These are phyloP conservation scores for Calliphora vomitoria DNA, from an alignment of 2,888 invertebrate species.

Conservation along the genomic window DNA sequence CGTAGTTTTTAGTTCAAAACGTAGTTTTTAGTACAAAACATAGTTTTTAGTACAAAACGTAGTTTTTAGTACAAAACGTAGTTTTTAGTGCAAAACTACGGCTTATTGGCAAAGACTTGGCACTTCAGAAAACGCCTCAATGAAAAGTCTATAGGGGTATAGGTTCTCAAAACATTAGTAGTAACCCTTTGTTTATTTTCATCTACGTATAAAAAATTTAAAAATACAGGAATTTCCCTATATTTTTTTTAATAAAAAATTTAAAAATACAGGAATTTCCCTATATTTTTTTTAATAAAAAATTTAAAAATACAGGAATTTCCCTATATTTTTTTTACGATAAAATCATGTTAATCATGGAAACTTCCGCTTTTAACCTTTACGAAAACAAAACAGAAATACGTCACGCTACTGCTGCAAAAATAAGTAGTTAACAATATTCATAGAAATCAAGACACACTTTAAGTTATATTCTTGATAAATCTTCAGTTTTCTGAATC, in stretches of 20 bases:
- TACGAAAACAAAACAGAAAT: background rate
- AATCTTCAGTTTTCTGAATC: conserved; percentile 1
- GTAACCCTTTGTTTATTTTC: no score
- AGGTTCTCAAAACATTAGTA: no score
- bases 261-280: background rate
- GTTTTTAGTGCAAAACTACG: background rate
- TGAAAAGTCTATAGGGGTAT: no score
- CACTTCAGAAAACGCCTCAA: no score
- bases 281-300: background rate
- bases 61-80: background rate
- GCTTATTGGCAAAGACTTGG: no score
- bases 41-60: background rate
- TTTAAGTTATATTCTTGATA: background rate
- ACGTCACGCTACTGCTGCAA: background rate
- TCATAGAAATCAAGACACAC: conserved; percentile 1
- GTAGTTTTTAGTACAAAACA: background rate
- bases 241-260: background rate
- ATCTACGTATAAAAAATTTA: no score
- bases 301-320: background rate
- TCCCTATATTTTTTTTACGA: background rate
- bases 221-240: background rate
- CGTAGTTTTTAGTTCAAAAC: background rate
- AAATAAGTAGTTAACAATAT: background rate
- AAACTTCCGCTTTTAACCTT: conserved; percentile 18
- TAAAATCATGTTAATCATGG: background rate